Evolutionary conservation across 2,797 vertebrate genomes (phyloP), one percentile per base, ranked within the genome.

Genomic region (Knipowitschia caucasica): DNA sequence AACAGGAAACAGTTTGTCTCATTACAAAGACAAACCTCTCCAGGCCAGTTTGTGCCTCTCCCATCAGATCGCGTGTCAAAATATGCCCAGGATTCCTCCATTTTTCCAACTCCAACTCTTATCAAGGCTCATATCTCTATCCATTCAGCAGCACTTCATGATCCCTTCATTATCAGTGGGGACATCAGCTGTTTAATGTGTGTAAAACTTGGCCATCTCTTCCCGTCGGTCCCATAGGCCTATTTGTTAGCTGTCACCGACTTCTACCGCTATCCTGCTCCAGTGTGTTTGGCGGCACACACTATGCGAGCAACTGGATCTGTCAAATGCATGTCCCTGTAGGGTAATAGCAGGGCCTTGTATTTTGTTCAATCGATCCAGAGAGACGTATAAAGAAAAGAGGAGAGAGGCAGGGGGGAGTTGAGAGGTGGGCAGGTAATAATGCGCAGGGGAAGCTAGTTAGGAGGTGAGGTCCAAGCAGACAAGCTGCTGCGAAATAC

Each of bases 211-310:
- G 62, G 75, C 39, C 69, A 67, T 80, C 73, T 75, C 60, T 64
- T 67, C 62, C 53, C 39, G 69, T 52, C 36, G 59, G 53, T 80
- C 80, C 68, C 62, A 4, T 7, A 53, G 70, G 78, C 59, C 64
- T 79, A 80, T 82, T 88, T 86, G 78, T 84, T 82, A 81, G 69
- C 76, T 78, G 84, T 85, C 83, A 83, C 39, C 61, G 75, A 79
- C 78, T 80, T 84, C 80, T 83, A 69, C 73, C 80, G 76, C 70
- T 57, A 75, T 78, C 70, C 62, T 45, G 55, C 53, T 43, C 69
- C 38, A 71, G 71, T 77, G 73, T 80, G 72, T 80, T 81, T 67
- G 69, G 74, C 54, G 63, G 70, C 69, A 80, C 70, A 53, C 59
- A 55, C 61, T 72, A 46, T 12, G 51, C 59, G 60, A 64, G 59